phyloP scores from a whole-genome alignment of 2,888 invertebrate species.

The Ochropacha duplaris region DNA sequence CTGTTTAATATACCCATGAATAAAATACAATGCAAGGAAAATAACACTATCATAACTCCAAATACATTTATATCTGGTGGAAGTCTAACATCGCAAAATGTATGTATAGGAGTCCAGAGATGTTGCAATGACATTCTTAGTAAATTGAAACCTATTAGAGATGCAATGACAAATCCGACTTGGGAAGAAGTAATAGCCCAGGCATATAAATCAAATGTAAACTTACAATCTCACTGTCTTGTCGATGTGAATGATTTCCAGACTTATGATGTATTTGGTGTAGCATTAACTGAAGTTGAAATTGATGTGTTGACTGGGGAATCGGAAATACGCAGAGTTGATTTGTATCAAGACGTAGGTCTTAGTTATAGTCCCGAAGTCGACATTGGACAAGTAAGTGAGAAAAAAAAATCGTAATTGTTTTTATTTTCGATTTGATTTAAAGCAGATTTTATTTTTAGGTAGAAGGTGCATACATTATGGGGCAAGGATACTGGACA shows the following conservation, averaged over 20 bases:
- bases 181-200: slow-evolving; percentile 76
- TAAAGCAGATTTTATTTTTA: slow-evolving; percentile 7
- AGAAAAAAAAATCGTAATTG: background rate
- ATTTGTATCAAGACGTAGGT: slow-evolving; percentile 86
- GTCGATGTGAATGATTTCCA: slow-evolving; percentile 33
- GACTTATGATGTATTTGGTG: slow-evolving; percentile 73
- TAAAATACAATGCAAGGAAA: slow-evolving; percentile 85
- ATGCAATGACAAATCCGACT: slow-evolving; percentile 55
- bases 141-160: slow-evolving; percentile 67
- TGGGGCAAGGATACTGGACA: slow-evolving; percentile 86
- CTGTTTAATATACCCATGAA: slow-evolving; percentile 84
- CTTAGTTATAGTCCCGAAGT: slow-evolving; percentile 84
- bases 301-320: slow-evolving; percentile 88
- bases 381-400: slow-evolving; percentile 84
- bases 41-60: slow-evolving; percentile 83
- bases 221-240: slow-evolving; percentile 51
- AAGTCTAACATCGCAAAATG: slow-evolving; percentile 85
- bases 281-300: slow-evolving; percentile 85
- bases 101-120: slow-evolving; percentile 79
- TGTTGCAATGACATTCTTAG: slow-evolving; percentile 72
- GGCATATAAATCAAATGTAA: slow-evolving; percentile 56
- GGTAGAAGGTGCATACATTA: slow-evolving; percentile 85
- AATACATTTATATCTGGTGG: slow-evolving; percentile 86
- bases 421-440: too few relatives aligned
- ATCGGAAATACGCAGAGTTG: slow-evolving; percentile 81